Percentiles rank a stretch among this genome's conserved stretches.
Conservation (phyloP, 2,113 vertebrate species). For the Elaphurus davidianus region DNA sequence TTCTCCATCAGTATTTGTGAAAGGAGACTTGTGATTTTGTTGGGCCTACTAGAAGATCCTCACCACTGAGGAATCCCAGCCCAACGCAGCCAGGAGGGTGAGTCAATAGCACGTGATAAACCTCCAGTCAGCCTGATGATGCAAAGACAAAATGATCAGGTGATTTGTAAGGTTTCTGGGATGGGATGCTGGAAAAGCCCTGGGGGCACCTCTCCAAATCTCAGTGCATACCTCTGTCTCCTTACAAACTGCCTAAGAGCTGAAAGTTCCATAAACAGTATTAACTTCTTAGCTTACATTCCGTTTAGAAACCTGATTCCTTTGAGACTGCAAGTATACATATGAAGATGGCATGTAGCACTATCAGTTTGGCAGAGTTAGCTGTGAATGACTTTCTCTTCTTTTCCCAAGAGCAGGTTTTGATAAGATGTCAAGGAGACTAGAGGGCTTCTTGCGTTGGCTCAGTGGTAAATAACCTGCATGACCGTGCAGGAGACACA, state of each 20-base stretch:
- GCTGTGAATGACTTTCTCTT: background rate
- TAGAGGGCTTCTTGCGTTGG: background rate
- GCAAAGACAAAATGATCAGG: background rate
- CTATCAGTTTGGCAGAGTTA: background rate
- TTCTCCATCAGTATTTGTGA: background rate
- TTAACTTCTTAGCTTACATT: too few relatives aligned
- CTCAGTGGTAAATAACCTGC: background rate
- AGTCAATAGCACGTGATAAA: background rate
- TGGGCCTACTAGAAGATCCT: background rate
- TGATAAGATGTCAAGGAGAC: background rate
- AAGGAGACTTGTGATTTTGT: background rate
- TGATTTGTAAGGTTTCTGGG: background rate
- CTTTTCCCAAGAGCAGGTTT: background rate
- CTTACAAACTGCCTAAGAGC: background rate
- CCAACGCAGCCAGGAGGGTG: background rate
- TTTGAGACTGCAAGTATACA: background rate
- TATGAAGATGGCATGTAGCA: background rate
- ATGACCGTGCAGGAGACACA: background rate
- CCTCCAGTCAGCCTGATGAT: background rate
- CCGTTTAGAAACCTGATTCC: background rate
- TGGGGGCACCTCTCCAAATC: background rate
- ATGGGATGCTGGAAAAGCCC: background rate
- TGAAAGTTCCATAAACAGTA: background rate
- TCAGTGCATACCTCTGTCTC: fast-evolving
- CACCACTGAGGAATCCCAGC: background rate